Evolutionary conservation across 1,140 invertebrate genomes (phyloP).

Genomic region (Dendrolimus punctatus): DNA sequence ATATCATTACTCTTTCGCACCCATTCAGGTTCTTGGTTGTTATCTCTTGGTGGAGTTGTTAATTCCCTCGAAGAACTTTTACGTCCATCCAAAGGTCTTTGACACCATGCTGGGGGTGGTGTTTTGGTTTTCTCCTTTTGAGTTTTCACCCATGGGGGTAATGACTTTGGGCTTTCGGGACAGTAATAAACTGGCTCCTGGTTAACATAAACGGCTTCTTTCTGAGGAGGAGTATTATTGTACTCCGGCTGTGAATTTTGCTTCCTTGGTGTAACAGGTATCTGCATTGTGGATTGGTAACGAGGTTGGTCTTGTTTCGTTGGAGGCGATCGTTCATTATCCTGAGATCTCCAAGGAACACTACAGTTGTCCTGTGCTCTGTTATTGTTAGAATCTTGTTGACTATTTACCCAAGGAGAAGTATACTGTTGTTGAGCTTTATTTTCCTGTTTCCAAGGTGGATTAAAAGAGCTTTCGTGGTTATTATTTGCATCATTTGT

Average conservation of each 20-base stretch:
- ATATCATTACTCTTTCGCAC: conserved; percentile 57
- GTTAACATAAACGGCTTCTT: conserved; percentile 53
- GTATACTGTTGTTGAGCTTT: conserved; percentile 40
- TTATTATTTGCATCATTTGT: conserved; percentile 43
- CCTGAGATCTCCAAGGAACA: conserved; percentile 37
- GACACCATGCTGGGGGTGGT: conserved; percentile 64
- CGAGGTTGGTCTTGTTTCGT: conserved; percentile 42
- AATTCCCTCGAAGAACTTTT: conserved; percentile 49
- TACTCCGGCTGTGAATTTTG: conserved; percentile 42
- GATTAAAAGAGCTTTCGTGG: conserved; percentile 31
- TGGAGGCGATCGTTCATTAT: conserved; percentile 26
- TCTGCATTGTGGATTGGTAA: conserved; percentile 66
- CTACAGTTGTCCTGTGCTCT: conserved; percentile 31
- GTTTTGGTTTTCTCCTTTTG: conserved; percentile 67
- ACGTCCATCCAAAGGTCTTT: conserved; percentile 52
- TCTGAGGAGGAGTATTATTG: conserved; percentile 43
- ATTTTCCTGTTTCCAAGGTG: conserved; percentile 44
- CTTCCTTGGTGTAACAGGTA: conserved; percentile 60
- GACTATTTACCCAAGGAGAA: conserved; percentile 39
- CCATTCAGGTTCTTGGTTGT: conserved; percentile 58
- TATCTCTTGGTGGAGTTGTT: conserved; percentile 51
- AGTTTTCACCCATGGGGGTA: conserved; percentile 63
- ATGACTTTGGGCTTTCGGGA: conserved; percentile 58
- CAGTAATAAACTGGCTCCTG: conserved; percentile 59
- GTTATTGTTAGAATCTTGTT: conserved; percentile 41